Evolutionary conservation across 2,797 vertebrate species (phyloP).

Genomic region (Hyperoplus lanceolatus): DNA sequence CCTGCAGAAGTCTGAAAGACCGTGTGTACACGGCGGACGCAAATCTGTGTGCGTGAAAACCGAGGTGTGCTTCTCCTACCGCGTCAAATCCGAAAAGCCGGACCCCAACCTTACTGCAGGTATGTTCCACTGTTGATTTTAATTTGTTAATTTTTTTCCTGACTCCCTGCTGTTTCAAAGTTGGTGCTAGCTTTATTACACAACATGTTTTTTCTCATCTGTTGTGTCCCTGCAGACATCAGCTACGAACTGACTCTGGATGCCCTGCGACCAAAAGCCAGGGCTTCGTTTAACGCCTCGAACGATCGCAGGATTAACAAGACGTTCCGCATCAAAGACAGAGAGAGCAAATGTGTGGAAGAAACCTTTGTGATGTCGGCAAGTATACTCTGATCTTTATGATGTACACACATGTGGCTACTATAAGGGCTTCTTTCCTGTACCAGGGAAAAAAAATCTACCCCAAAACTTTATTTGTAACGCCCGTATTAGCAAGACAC

Average conservation of each 20-base stretch:
- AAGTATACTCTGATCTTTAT: constrained; percentile 89
- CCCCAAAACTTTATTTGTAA: background rate
- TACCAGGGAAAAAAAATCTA: background rate
- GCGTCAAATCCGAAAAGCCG: constrained; percentile 88
- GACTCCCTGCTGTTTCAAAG: background rate
- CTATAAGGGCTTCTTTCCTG: constrained; percentile 7
- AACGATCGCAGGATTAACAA: constrained; percentile 86
- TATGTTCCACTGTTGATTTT: constrained; percentile 33
- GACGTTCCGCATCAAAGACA: constrained; percentile 76
- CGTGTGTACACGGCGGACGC: constrained; percentile 84
- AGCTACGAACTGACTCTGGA: constrained; percentile 90
- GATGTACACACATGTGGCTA: background rate
- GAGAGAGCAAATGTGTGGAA: constrained; percentile 71
- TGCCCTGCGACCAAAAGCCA: constrained; percentile 88
- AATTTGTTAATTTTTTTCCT: background rate
- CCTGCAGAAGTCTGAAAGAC: constrained; percentile 91
- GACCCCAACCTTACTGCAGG: constrained; percentile 38
- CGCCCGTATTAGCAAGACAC: background rate
- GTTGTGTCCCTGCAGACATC: constrained; percentile 58
- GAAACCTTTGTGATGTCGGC: constrained; percentile 95
- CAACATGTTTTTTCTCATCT: background rate
- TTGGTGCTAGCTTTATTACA: background rate
- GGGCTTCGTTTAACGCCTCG: constrained; percentile 87
- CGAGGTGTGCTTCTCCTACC: constrained; percentile 88
- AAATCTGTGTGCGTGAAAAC: constrained; percentile 89